Base-by-base conservation (phyloP, 2,888 invertebrate species). In the Napeogenes sylphis region DNA sequence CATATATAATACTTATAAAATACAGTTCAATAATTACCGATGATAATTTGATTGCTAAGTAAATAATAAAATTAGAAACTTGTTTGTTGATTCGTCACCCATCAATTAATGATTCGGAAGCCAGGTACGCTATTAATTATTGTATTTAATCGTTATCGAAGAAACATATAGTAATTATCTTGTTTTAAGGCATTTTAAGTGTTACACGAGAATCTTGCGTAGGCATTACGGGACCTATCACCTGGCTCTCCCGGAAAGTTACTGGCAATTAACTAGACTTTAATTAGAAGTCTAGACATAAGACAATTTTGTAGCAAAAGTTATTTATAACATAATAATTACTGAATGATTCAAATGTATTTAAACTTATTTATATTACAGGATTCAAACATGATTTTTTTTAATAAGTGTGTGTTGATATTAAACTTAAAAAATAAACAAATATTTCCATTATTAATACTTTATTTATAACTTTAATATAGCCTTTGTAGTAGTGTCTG, bases 71-170 rank as follows among this genome's bases (percentile, higher is more conserved):
- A 10, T 8, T 30, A 51, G n/a, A 51, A 30, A 51, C 8, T 30
- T 30, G 30, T 51, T 30, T 30, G 21, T 21, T 21, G 51, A 30
- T 30, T 30, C 30, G 30, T 51, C 30, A 21, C 30, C 10, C 51
- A 59, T 59, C 33, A 47, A 46, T 58, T 59, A 65, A 67, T 61
- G 57, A 51, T 65, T 63, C 53, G 55, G 59, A 65, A 67, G 65
- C 61, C 56, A 61, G 56, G 55, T 56, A 45, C 38, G 61, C 63
- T 67, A 61, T 53, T 53, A 60, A 57, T 51, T 59, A 59, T 45
- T 42, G 35, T 35, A 21, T 63, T 61, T 61, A 62, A 61, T 65
- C 51, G 54, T 54, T 63, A 42, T 45, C 10, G 13, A 54, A 51
- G 32, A 55, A 55, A 56, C 45, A 47, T 55, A 47, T 58, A 55